These are phyloP conservation scores for Archips xylosteana DNA, from an alignment of 2,888 invertebrate genomes.

Conservation along the genomic window DNA sequence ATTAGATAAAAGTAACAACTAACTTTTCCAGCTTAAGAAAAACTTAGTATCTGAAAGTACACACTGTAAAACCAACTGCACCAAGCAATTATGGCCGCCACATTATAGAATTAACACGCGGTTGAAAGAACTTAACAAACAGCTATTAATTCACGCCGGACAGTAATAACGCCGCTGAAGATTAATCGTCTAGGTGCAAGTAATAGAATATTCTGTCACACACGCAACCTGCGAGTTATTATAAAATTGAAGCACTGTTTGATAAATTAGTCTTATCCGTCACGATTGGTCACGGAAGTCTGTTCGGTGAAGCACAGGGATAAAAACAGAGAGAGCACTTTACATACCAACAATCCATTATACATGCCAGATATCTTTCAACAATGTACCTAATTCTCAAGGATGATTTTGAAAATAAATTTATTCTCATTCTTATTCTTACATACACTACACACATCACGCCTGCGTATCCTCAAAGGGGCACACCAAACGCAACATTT, in stretches of 20 bases:
- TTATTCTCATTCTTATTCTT: too few relatives aligned
- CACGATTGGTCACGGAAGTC: constrained; percentile 82
- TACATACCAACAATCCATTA: too few relatives aligned
- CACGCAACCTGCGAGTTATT: constrained; percentile 79
- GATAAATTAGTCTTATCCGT: constrained; percentile 83
- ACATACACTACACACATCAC: too few relatives aligned
- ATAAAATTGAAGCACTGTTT: constrained; percentile 80
- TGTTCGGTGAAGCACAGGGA: constrained; percentile 43
- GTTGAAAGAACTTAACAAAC: constrained; percentile 67
- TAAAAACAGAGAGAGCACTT: constrained; percentile 32
- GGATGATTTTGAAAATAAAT: too few relatives aligned
- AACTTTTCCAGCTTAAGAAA: neutral
- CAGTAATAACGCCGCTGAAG: constrained; percentile 76
- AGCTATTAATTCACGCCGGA: constrained; percentile 79
- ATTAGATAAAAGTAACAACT: neutral
- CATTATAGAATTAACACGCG: constrained; percentile 39
- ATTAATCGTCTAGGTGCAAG: constrained; percentile 74
- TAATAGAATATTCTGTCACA: constrained; percentile 84
- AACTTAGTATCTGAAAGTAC: neutral
- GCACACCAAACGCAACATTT: too few relatives aligned
- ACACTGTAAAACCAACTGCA: neutral
- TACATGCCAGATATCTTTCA: too few relatives aligned
- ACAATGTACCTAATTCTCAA: too few relatives aligned
- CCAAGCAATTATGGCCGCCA: constrained; percentile 25
- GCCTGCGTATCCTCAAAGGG: too few relatives aligned